A percentile compares a stretch with the other conserved stretches of the same genome.
Evolutionary conservation across 2,113 vertebrate genomes (phyloP).

Genomic region (Oceanites oceanicus): DNA sequence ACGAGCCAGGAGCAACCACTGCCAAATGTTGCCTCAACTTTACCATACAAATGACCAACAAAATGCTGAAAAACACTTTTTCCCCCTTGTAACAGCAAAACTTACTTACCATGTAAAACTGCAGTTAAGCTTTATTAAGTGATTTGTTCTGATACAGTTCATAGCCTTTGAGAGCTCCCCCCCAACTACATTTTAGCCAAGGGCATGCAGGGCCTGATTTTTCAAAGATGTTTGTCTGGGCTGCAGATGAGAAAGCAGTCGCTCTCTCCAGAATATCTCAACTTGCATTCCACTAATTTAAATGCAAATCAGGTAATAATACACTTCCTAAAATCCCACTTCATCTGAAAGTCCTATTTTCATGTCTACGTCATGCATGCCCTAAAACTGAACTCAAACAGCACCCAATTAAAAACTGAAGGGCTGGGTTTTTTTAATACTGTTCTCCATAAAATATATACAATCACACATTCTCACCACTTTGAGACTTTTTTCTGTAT

Average conservation of each 20-base stretch:
- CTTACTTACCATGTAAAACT: neutral
- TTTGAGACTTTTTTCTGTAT: neutral
- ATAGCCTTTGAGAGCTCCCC: neutral
- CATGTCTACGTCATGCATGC: neutral
- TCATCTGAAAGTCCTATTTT: neutral
- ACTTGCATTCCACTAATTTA: neutral
- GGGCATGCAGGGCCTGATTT: neutral
- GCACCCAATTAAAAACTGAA: neutral
- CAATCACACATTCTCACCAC: neutral
- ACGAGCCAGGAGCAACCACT: neutral
- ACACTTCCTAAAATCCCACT: neutral
- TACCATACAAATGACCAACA: neutral
- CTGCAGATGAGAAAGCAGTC: neutral
- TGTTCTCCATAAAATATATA: neutral
- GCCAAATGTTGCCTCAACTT: neutral
- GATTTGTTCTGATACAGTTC: neutral
- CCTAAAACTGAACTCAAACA: neutral
- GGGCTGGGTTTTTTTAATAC: neutral
- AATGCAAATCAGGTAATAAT: slow-evolving; percentile 33
- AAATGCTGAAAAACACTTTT: neutral
- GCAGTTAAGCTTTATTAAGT: neutral
- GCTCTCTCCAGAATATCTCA: neutral
- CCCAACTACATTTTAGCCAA: neutral
- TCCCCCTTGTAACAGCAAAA: neutral
- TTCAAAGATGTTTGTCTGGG: neutral